Percentiles rank a stretch among this genome's conserved stretches.
phyloP scores from a whole-genome alignment of 1,140 invertebrate species.

The Bombus consobrinus region DNA sequence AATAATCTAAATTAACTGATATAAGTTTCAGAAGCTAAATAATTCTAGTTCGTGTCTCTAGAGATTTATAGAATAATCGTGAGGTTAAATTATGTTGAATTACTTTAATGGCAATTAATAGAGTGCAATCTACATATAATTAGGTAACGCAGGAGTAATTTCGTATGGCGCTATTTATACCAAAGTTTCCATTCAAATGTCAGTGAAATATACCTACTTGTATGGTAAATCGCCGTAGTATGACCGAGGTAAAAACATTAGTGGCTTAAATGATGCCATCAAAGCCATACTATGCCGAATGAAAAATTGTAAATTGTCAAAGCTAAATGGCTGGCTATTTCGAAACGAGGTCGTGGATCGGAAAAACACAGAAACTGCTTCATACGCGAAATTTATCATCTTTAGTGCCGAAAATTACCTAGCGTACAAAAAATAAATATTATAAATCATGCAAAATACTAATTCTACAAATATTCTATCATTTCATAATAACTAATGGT shows the following conservation, averaged over 20 bases:
- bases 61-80: not conserved
- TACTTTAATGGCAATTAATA: not conserved
- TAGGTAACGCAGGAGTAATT: not conserved
- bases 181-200: not conserved
- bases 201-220: not conserved
- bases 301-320: conserved; percentile 9
- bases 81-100: not conserved
- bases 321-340: not conserved
- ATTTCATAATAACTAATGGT: not conserved
- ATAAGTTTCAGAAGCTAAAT: no score
- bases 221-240: not conserved
- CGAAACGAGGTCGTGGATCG: not conserved
- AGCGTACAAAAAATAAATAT: not conserved
- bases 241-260: not conserved
- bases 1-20: no score
- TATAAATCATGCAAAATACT: not conserved
- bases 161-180: not conserved
- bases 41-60: no score
- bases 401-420: not conserved
- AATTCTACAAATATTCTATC: not conserved
- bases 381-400: not conserved
- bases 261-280: not conserved
- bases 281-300: not conserved
- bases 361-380: conserved; percentile 7
- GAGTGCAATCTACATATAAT: not conserved